phyloP scores from a whole-genome alignment of 2,113 vertebrate species.

The Nyctereutes procyonoides region DNA sequence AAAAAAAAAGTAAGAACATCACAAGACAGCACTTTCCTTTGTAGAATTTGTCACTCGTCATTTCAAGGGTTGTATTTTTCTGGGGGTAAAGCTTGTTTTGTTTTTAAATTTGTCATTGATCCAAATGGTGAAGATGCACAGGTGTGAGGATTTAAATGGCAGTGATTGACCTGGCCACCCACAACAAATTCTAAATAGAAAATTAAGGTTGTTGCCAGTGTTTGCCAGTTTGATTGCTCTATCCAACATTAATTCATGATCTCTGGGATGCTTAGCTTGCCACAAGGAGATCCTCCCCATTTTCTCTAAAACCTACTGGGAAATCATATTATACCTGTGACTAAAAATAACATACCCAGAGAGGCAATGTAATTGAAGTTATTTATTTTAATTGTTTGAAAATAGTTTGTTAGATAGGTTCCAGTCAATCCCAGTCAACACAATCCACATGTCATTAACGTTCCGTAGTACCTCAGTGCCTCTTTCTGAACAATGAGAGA shows the following conservation, averaged over 20 bases:
- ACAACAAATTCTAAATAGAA: slow-evolving; percentile 73
- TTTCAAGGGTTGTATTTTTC: slow-evolving; percentile 64
- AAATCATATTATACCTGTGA: slow-evolving; percentile 42
- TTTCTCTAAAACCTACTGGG: slow-evolving; percentile 51
- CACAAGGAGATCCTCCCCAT: not conserved
- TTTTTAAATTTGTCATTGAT: slow-evolving; percentile 70
- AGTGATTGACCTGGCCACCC: slow-evolving; percentile 80
- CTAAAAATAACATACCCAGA: slow-evolving; percentile 40
- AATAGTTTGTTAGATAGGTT: not conserved
- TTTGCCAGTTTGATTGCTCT: slow-evolving; percentile 63
- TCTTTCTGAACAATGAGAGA: not conserved
- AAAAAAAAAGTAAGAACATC: slow-evolving; percentile 27
- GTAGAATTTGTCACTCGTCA: slow-evolving; percentile 65
- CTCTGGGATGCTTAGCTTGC: slow-evolving; percentile 47
- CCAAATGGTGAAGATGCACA: slow-evolving; percentile 72
- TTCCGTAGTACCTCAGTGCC: not conserved
- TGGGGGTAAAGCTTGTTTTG: slow-evolving; percentile 63
- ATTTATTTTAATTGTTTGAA: slow-evolving; percentile 59
- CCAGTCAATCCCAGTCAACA: not conserved
- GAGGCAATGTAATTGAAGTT: not conserved
- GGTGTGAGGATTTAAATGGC: slow-evolving; percentile 78
- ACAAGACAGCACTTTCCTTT: slow-evolving; percentile 62
- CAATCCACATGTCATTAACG: accelerated
- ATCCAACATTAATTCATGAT: slow-evolving; percentile 14
- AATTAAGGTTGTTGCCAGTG: not conserved